Percentiles rank a stretch among this genome's conserved stretches.
phyloP scores from a whole-genome alignment of 2,888 invertebrate species.

The Xestobium rufovillosum region DNA sequence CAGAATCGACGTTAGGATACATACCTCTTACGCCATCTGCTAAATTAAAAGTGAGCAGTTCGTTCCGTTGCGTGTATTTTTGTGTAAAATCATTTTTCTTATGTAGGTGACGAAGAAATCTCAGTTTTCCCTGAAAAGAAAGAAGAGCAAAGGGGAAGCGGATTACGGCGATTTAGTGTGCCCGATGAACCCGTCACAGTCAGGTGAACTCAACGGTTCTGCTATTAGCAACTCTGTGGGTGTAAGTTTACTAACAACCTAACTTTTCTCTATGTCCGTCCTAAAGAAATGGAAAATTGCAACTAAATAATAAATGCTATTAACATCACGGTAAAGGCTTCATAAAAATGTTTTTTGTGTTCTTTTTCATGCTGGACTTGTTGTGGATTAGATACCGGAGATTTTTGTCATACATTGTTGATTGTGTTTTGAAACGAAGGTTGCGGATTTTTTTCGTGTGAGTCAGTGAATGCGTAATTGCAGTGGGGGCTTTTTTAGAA shows the following conservation, averaged over 20 bases:
- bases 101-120: constrained; percentile 74
- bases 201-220: constrained; percentile 45
- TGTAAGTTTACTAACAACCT: constrained; percentile 47
- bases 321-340: too few species aligned
- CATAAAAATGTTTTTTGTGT: too few species aligned
- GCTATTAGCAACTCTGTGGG: constrained; percentile 42
- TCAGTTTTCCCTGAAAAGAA: constrained; percentile 77
- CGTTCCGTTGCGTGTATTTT: neutral
- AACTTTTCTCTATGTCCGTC: constrained; percentile 24
- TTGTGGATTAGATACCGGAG: constrained; percentile 44
- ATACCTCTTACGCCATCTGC: constrained; percentile 81
- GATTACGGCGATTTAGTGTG: constrained; percentile 84
- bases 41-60: constrained; percentile 70
- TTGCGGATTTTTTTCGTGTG: too few species aligned
- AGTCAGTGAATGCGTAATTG: too few species aligned
- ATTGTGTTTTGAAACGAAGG: constrained; percentile 25
- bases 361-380: constrained; percentile 38
- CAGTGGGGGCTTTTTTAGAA: too few species aligned
- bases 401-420: constrained; percentile 44
- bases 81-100: constrained; percentile 14
- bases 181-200: constrained; percentile 55
- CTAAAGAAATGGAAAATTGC: too few species aligned
- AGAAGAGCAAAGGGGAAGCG: constrained; percentile 75
- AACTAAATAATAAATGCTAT: too few species aligned
- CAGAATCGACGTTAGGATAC: constrained; percentile 76